Evolutionary conservation across 2,888 invertebrate species (phyloP).

Genomic region (Drosophila greeni): DNA sequence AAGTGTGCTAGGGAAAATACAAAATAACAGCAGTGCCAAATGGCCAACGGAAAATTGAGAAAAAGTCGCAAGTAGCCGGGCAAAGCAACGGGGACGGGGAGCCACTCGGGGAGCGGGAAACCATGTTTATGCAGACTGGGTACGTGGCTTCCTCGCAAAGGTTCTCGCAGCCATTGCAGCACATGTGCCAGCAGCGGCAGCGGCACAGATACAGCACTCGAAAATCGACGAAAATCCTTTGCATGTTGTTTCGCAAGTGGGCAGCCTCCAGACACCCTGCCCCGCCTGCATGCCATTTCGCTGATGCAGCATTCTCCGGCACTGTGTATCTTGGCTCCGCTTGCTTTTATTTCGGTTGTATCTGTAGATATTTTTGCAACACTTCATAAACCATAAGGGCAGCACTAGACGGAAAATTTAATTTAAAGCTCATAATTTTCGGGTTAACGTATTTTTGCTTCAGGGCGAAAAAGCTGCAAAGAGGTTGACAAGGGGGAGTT

Average conservation of each 20-base stretch:
- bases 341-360: constrained; percentile 43
- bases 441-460: constrained; percentile 41
- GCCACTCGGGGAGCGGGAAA: constrained; percentile 9
- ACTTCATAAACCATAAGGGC: constrained; percentile 71
- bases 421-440: constrained; percentile 66
- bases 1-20: constrained; percentile 31
- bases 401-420: constrained; percentile 61
- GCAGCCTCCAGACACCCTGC: constrained; percentile 20
- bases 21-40: constrained; percentile 53
- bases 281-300: constrained; percentile 39
- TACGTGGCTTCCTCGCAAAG: constrained; percentile 20
- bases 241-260: constrained; percentile 70
- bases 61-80: constrained; percentile 45
- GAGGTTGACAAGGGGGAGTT: neutral
- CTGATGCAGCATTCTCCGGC: constrained; percentile 57
- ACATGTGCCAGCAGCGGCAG: constrained; percentile 55
- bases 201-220: constrained; percentile 46
- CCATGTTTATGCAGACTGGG: constrained; percentile 33
- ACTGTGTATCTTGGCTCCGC: constrained; percentile 17
- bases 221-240: constrained; percentile 73
- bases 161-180: constrained; percentile 33
- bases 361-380: constrained; percentile 65
- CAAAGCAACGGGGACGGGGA: constrained; percentile 18
- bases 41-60: constrained; percentile 32
- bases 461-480: constrained; percentile 41